Conservation (phyloP, 2,888 invertebrate species). For the Microplitis manilae region DNA sequence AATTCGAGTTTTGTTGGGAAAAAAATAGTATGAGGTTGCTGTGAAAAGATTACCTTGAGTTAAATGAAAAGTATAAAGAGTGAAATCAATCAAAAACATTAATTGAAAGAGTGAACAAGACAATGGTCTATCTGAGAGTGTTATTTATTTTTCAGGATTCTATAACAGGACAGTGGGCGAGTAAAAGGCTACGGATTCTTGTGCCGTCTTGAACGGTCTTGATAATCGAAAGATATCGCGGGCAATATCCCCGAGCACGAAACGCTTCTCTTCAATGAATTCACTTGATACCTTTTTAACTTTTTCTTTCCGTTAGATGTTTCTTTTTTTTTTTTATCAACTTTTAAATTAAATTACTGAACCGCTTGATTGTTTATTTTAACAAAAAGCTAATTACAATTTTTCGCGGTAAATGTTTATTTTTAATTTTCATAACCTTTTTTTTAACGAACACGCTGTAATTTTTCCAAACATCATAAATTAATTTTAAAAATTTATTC, state of each 20-base stretch:
- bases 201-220: conserved; percentile 59
- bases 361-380: not conserved
- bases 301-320: not conserved
- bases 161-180: not conserved
- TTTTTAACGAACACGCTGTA: too few relatives aligned
- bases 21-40: too few relatives aligned
- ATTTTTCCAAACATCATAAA: too few relatives aligned
- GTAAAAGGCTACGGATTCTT: conserved; percentile 58
- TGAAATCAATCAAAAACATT: conserved; percentile 72
- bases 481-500: too few relatives aligned
- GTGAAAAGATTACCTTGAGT: too few relatives aligned
- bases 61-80: conserved; percentile 46
- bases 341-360: not conserved
- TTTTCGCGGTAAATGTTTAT: too few relatives aligned
- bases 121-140: conserved; percentile 58
- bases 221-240: conserved; percentile 69
- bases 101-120: conserved; percentile 71
- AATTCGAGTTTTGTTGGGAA: too few relatives aligned
- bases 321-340: conserved; percentile 17
- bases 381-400: too few relatives aligned
- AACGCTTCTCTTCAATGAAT: conserved; percentile 40
- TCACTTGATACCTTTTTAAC: conserved; percentile 31
- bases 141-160: not conserved
- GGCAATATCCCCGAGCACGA: conserved; percentile 55
- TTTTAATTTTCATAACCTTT: too few relatives aligned